Evolutionary conservation across 1,140 invertebrate species (phyloP).

Genomic region (Samia ricini): DNA sequence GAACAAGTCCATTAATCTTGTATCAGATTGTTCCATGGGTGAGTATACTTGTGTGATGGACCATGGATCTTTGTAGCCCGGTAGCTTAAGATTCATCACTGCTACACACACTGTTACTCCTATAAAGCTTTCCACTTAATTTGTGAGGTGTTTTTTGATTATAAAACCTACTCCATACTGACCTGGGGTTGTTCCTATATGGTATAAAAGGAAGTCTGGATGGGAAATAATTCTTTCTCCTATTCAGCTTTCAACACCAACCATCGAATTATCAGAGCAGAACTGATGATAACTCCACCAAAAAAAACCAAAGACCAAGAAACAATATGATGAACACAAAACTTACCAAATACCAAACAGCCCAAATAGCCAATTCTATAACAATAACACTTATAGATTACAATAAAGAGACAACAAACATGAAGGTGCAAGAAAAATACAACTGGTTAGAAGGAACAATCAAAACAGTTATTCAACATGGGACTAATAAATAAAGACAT

Average conservation of each 20-base stretch:
- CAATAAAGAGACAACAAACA: constrained; percentile 18
- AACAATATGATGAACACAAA: too few relatives aligned
- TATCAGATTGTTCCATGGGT: background rate
- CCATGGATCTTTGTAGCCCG: background rate
- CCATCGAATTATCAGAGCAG: constrained; percentile 25
- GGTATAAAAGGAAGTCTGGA: background rate
- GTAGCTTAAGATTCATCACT: background rate
- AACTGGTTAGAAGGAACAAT: too few relatives aligned
- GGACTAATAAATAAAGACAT: constrained; percentile 12
- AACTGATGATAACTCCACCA: constrained; percentile 18
- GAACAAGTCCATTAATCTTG: background rate
- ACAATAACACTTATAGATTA: constrained; percentile 18
- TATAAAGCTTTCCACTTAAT: background rate
- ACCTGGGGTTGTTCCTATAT: background rate
- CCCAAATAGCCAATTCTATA: constrained; percentile 18
- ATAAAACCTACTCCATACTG: background rate
- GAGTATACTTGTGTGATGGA: constrained; percentile 1
- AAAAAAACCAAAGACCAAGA: constrained; percentile 28
- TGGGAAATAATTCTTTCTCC: background rate
- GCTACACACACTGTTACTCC: background rate
- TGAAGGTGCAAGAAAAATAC: too few relatives aligned
- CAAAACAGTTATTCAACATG: constrained; percentile 21
- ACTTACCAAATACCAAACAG: constrained; percentile 15
- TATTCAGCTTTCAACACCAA: background rate
- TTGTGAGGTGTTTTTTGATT: background rate